phyloP scores from a whole-genome alignment of 2,797 vertebrate genomes.

The Mastacembelus armatus region DNA sequence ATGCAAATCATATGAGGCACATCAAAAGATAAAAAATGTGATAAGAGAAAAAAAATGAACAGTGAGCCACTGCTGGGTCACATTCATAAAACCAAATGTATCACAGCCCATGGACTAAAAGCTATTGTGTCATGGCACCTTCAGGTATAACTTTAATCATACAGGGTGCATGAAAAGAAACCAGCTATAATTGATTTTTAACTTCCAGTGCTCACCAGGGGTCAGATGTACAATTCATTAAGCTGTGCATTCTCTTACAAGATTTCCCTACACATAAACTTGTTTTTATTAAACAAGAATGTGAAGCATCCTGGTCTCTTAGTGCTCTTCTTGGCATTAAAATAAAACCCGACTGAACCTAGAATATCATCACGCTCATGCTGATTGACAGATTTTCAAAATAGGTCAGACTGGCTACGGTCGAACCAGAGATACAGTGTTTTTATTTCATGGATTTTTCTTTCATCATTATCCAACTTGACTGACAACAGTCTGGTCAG shows the following conservation, averaged over 20 bases:
- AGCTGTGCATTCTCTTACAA: not conserved
- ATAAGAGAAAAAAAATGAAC: constrained; percentile 9
- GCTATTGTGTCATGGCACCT: not conserved
- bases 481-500: too few species aligned
- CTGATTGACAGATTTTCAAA: too few species aligned
- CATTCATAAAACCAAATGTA: not conserved
- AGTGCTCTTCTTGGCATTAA: too few species aligned
- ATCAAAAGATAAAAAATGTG: constrained; percentile 47
- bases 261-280: not conserved
- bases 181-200: not conserved
- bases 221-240: constrained; percentile 6
- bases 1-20: constrained; percentile 54
- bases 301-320: not conserved
- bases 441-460: too few species aligned
- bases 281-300: not conserved
- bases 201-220: not conserved
- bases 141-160: not conserved
- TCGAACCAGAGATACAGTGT: too few species aligned
- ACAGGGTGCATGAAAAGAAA: not conserved
- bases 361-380: too few species aligned
- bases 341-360: too few species aligned
- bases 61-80: constrained; percentile 38
- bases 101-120: not conserved
- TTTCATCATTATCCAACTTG: too few species aligned
- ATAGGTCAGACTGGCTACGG: too few species aligned